phyloP scores from a whole-genome alignment of 2,113 vertebrate genomes.

The Polypterus bichir region DNA sequence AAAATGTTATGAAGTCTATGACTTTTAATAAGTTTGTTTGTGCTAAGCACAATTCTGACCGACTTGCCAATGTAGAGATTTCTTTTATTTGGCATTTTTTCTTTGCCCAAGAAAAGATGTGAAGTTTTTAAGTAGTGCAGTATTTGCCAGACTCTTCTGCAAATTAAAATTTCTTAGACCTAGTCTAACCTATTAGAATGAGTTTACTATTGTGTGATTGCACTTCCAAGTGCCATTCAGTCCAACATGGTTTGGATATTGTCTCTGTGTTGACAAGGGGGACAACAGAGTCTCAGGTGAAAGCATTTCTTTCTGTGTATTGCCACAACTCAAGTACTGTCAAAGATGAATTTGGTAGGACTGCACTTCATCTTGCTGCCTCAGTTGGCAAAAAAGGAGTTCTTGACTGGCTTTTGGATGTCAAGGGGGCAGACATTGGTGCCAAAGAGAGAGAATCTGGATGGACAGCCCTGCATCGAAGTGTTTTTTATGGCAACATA shows the following conservation, averaged over 20 bases:
- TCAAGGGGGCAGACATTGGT: constrained; percentile 65
- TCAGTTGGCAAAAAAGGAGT: constrained; percentile 78
- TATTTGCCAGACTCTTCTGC: constrained; percentile 3
- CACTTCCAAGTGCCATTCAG: constrained; percentile 78
- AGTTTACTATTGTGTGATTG: constrained; percentile 66
- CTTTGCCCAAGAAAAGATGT: no score
- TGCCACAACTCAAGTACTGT: constrained; percentile 79
- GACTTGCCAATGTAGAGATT: no score
- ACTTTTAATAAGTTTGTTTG: no score
- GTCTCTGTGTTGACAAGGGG: constrained; percentile 77
- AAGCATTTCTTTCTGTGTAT: constrained; percentile 67
- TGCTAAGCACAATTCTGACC: no score
- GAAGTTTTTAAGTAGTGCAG: background rate
- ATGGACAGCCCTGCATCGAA: constrained; percentile 91
- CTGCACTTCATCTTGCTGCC: constrained; percentile 71
- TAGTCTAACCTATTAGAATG: constrained; percentile 50
- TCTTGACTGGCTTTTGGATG: constrained; percentile 78
- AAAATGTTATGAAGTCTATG: no score
- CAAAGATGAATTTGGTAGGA: constrained; percentile 77
- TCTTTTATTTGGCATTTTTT: no score
- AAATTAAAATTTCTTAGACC: background rate
- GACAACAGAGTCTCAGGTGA: constrained; percentile 70
- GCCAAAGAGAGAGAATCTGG: constrained; percentile 85
- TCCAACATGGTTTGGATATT: constrained; percentile 72
- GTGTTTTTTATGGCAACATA: constrained; percentile 88